A percentile compares a stretch with the other conserved stretches of the same genome.
These are phyloP conservation scores for Montifringilla adamsi DNA, from an alignment of 2,113 vertebrate species.

Conservation along the genomic window DNA sequence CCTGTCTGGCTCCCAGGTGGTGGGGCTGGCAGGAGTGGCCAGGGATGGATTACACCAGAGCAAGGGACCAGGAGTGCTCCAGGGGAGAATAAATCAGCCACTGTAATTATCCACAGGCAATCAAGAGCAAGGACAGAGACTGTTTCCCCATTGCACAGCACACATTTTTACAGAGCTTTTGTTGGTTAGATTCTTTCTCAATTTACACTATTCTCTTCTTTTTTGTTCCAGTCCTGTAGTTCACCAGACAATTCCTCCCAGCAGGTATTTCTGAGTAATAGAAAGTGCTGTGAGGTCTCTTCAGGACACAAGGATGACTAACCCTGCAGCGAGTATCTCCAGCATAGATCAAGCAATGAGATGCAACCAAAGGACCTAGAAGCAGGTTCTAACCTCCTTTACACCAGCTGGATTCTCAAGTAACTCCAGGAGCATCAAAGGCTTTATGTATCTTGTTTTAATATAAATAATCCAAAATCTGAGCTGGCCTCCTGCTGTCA, in stretches of 20 bases:
- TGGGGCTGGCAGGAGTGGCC: not conserved
- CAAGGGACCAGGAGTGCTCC: not conserved
- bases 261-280: not conserved
- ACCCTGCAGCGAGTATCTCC: not conserved
- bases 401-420: not conserved
- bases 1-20: not conserved
- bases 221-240: not conserved
- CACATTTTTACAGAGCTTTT: not conserved
- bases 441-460: not conserved
- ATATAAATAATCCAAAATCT: not conserved
- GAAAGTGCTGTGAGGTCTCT: not conserved
- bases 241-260: not conserved
- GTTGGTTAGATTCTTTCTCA: not conserved
- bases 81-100: not conserved
- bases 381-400: not conserved
- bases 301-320: conserved; percentile 27
- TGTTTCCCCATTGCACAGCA: not conserved
- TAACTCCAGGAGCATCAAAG: not conserved
- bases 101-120: not conserved
- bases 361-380: not conserved
- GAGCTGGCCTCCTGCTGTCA: not conserved
- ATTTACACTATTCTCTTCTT: not conserved
- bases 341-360: not conserved
- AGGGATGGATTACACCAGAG: not conserved
- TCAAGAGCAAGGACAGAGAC: not conserved